A percentile compares a stretch with the other conserved stretches of the same genome.
phyloP scores from a whole-genome alignment of 2,797 vertebrate genomes.

The Dendrocincla fuliginosa region DNA sequence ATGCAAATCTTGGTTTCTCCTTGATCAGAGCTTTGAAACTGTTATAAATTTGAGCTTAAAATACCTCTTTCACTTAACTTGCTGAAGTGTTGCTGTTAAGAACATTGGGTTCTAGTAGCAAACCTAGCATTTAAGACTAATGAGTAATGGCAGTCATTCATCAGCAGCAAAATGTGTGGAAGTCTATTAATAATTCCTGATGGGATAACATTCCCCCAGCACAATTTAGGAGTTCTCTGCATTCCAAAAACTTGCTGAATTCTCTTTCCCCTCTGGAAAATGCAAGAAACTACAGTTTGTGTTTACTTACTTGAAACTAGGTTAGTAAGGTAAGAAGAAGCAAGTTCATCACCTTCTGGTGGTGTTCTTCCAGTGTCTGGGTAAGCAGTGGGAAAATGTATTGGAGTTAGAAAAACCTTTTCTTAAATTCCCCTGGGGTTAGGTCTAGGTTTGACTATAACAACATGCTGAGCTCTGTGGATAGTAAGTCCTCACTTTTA shows the following conservation, averaged over 20 bases:
- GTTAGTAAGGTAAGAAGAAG: background rate
- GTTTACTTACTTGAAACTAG: background rate
- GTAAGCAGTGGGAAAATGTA: background rate
- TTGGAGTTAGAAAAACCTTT: background rate
- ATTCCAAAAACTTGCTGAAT: background rate
- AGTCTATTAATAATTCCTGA: background rate
- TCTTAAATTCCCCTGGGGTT: background rate
- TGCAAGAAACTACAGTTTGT: background rate
- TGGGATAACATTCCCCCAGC: background rate
- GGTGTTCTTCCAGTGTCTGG: background rate
- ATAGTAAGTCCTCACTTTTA: constrained; percentile 34
- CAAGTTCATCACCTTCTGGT: background rate
- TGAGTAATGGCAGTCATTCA: background rate
- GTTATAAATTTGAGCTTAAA: background rate
- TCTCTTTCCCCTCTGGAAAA: background rate
- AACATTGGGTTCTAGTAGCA: background rate
- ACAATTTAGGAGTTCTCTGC: background rate
- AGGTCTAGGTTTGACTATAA: constrained; percentile 15
- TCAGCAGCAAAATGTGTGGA: background rate
- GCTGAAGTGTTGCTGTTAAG: background rate
- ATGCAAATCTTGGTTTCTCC: background rate
- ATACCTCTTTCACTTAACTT: background rate
- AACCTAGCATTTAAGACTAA: background rate
- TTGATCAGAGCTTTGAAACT: background rate
- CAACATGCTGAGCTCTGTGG: background rate